Evolutionary conservation across 2,797 vertebrate genomes (phyloP), one percentile per base, ranked within the genome.

Genomic region (Tolypeutes matacus): DNA sequence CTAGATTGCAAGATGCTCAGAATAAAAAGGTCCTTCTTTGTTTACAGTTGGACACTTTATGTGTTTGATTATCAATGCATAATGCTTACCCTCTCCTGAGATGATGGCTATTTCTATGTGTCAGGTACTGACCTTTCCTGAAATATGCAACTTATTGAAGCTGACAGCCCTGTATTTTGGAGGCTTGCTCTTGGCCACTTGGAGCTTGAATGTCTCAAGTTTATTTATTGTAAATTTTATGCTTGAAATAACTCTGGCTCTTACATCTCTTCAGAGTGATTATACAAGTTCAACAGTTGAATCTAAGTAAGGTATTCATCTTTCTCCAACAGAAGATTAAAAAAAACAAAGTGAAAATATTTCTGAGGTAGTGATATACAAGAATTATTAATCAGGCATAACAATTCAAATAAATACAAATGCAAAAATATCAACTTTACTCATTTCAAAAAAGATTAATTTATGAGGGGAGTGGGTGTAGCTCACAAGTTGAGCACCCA

Each of bases 151-250:
- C 31, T 69, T 81, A 73, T 4, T 82, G 46, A 91, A 34, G 21
- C 21, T 72, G 69, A 72, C 14, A 67, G 7, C 46, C 25, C 20
- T 65, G 60, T 62, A 58, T 78, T 93, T 85, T 91, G 76, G 27
- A 91, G 2, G 64, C 23, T 81, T 90, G 36, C 20, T 81, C 46
- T 87, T 91, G 36, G 23, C 53, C 60, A 34, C 65, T 53, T 77
- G 27, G 21, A 65, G 49, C 20, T 84, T 88, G 88, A 36, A 27
- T 85, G 18, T 90, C 29, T 95, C 91, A 75, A 94, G 20, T 60
- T 87, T 86, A 89, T 76, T 75, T 46, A 86, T 60, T 93, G 20
- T 77, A 78, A 65, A 65, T 58, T 77, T 86, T 93, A 85, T 88
- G 36, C 51, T 31, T 73, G 14, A 93, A 91, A 51, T 83, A 92